These are phyloP conservation scores for Heterodera filipjevi DNA, from an alignment of 2,888 invertebrate species.

Conservation along the genomic window DNA sequence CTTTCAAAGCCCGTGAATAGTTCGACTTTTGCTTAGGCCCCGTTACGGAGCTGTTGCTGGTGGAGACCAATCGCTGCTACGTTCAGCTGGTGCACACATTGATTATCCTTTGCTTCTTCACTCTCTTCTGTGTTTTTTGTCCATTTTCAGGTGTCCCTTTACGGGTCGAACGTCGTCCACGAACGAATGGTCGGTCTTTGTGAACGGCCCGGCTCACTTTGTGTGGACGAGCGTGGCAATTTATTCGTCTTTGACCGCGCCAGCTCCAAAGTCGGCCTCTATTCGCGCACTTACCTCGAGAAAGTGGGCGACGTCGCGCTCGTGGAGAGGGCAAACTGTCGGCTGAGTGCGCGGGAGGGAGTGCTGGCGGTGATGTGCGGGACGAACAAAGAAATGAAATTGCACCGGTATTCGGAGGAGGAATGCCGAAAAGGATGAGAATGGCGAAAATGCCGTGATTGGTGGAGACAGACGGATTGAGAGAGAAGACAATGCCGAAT, in stretches of 20 bases:
- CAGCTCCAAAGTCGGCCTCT: constrained; percentile 34
- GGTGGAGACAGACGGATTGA: too few species aligned
- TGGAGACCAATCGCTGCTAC: constrained; percentile 39
- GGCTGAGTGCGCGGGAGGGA: constrained; percentile 36
- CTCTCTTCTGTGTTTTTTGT: not conserved
- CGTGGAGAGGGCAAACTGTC: constrained; percentile 42
- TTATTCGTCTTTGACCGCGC: constrained; percentile 47
- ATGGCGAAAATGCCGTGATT: not conserved
- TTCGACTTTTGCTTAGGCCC: constrained; percentile 39
- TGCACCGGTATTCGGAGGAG: constrained; percentile 33
- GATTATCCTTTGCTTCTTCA: not conserved
- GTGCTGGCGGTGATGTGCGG: constrained; percentile 38
- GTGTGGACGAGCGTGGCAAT: constrained; percentile 42
- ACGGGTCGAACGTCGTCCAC: constrained; percentile 40
- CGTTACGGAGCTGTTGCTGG: constrained; percentile 43
- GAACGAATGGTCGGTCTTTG: constrained; percentile 42
- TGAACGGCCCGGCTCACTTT: constrained; percentile 39
- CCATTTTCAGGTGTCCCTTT: constrained; percentile 34
- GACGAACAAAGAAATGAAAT: constrained; percentile 35
- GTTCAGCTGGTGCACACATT: constrained; percentile 23
- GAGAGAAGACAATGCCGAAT: too few species aligned
- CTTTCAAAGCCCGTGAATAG: not conserved
- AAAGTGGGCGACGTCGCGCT: constrained; percentile 37
- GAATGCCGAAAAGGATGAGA: not conserved
- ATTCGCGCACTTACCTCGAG: constrained; percentile 40